phyloP scores from a whole-genome alignment of 2,797 vertebrate species.

The Chelonia mydas region DNA sequence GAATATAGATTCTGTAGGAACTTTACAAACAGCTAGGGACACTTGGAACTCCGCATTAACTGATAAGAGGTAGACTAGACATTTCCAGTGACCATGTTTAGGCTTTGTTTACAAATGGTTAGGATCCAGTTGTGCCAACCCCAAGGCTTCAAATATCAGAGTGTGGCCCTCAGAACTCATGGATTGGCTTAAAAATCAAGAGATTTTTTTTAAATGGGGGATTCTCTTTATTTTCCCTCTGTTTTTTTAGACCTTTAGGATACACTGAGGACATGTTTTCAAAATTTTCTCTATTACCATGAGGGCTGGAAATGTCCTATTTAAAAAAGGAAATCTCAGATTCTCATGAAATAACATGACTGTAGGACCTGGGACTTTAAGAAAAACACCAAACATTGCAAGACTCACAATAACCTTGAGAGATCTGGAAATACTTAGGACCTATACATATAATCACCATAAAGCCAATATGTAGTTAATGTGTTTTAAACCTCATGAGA shows the following conservation, averaged over 20 bases:
- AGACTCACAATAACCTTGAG: background rate
- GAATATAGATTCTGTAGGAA: no score
- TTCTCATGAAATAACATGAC: accelerated
- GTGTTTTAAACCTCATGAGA: background rate
- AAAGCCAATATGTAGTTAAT: conserved; percentile 4
- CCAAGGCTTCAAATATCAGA: background rate
- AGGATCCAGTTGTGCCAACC: background rate
- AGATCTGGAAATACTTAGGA: background rate
- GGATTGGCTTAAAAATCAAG: background rate
- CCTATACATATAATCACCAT: background rate
- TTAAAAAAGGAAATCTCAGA: accelerated
- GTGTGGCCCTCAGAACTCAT: background rate
- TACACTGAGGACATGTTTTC: background rate
- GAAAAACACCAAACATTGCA: accelerated
- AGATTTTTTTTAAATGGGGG: background rate
- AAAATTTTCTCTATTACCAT: accelerated
- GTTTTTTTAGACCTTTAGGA: background rate
- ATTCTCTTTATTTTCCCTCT: accelerated
- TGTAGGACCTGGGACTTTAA: background rate
- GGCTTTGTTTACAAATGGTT: background rate
- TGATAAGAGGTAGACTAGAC: no score
- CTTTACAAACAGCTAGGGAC: background rate
- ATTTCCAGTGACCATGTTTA: no score
- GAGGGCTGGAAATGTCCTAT: background rate
- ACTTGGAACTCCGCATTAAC: no score